These are phyloP conservation scores for Diceros bicornis DNA, from an alignment of 2,797 vertebrate species.

Conservation along the genomic window DNA sequence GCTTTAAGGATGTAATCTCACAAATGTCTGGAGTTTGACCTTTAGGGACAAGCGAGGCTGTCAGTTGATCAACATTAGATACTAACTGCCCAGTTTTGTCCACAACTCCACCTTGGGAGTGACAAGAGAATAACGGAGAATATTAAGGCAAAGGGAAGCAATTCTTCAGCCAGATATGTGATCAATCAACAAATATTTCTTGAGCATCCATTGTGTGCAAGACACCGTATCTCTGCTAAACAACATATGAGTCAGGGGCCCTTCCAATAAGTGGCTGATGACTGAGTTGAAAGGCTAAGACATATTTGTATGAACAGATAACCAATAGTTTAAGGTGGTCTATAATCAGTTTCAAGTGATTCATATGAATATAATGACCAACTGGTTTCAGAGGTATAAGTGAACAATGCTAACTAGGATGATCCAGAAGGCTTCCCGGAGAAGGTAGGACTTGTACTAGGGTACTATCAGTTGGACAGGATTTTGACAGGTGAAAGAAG, in stretches of 20 bases:
- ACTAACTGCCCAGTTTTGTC: neutral
- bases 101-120: neutral
- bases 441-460: neutral
- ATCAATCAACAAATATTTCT: conserved; percentile 62
- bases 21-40: conserved; percentile 29
- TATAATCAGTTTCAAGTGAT: conserved; percentile 28
- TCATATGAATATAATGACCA: conserved; percentile 52
- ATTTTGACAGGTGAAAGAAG: conserved; percentile 57
- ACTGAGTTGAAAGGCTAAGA: conserved; percentile 60
- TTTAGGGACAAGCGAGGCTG: neutral
- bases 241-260: neutral
- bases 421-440: neutral
- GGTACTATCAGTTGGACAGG: neutral
- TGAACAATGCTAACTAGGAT: conserved; percentile 36
- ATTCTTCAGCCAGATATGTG: conserved; percentile 34
- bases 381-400: conserved; percentile 35
- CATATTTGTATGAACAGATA: neutral
- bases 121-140: conserved; percentile 28
- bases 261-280: neutral
- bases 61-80: conserved; percentile 31
- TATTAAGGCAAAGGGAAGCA: conserved; percentile 14
- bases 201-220: neutral
- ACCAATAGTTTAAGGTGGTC: conserved; percentile 16
- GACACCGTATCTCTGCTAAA: conserved; percentile 23
- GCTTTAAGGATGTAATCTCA: conserved; percentile 26